Evolutionary conservation across 1,140 invertebrate species (phyloP).

Genomic region (Habropoda laboriosa): DNA sequence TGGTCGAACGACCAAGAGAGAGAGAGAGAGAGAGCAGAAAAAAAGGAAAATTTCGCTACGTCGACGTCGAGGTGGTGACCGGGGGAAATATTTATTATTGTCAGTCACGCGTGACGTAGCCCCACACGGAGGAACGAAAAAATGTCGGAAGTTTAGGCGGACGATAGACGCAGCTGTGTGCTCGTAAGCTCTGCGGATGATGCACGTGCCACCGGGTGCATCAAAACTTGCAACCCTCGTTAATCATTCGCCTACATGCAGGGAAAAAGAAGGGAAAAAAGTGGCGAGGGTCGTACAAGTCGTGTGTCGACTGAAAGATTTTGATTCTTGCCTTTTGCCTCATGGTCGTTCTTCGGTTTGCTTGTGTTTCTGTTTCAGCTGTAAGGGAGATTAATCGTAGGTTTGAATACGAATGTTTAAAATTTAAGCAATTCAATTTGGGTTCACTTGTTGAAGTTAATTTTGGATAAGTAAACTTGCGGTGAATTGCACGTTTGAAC

Average conservation of each 20-base stretch:
- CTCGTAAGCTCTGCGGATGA: slow-evolving; percentile 50
- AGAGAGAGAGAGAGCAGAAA: no score
- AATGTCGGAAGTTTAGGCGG: slow-evolving; percentile 50
- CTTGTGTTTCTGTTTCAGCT: slow-evolving; percentile 54
- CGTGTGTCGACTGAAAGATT: slow-evolving; percentile 2
- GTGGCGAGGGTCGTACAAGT: background rate
- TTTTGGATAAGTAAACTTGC: no score
- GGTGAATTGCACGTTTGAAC: no score
- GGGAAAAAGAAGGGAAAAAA: slow-evolving; percentile 21
- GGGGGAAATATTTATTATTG: slow-evolving; percentile 42
- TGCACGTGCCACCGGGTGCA: slow-evolving; percentile 62
- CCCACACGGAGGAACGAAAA: slow-evolving; percentile 42
- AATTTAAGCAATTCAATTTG: no score
- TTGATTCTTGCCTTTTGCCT: slow-evolving; percentile 41
- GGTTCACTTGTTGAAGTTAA: no score
- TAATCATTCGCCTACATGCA: slow-evolving; percentile 68
- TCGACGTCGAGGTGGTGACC: background rate
- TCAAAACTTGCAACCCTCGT: slow-evolving; percentile 70
- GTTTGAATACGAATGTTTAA: no score
- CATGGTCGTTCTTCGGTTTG: no score
- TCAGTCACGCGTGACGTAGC: slow-evolving; percentile 30
- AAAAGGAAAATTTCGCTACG: background rate
- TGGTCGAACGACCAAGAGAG: no score
- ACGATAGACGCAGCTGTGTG: slow-evolving; percentile 42
- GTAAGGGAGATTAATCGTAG: no score